Evolutionary conservation across 2,888 invertebrate genomes (phyloP).

Genomic region (Hoplodrina blanda): DNA sequence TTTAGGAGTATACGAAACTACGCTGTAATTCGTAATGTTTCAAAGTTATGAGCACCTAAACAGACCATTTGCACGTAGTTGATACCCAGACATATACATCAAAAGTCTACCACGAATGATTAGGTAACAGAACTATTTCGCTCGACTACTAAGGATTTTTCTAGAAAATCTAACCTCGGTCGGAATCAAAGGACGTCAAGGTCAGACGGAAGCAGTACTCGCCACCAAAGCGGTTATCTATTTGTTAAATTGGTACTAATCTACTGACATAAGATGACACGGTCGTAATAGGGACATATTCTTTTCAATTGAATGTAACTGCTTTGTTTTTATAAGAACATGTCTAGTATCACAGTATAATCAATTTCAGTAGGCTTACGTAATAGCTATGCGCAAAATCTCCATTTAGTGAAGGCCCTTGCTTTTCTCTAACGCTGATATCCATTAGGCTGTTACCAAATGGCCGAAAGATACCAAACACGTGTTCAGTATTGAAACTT

Average conservation of each 20-base stretch:
- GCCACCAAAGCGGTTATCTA: slow-evolving; percentile 26
- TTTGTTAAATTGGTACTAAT: slow-evolving; percentile 48
- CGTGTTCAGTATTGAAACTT: background rate
- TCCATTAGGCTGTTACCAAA: slow-evolving; percentile 11
- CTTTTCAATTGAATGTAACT: slow-evolving; percentile 37
- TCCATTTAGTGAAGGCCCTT: background rate
- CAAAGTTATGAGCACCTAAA: slow-evolving; percentile 28
- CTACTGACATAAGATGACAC: slow-evolving; percentile 22
- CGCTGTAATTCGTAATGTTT: slow-evolving; percentile 17
- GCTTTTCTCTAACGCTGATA: slow-evolving; percentile 1
- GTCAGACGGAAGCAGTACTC: slow-evolving; percentile 33
- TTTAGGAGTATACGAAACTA: slow-evolving; percentile 16
- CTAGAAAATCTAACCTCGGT: slow-evolving; percentile 23
- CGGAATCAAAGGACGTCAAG: slow-evolving; percentile 28
- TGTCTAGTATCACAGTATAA: background rate
- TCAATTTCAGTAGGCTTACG: slow-evolving; percentile 4
- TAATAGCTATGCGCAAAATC: background rate
- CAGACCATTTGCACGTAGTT: slow-evolving; percentile 23
- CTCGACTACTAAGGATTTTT: slow-evolving; percentile 16
- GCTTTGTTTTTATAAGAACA: slow-evolving; percentile 6
- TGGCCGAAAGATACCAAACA: slow-evolving; percentile 10
- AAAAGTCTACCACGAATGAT: slow-evolving; percentile 1
- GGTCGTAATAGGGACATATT: slow-evolving; percentile 30
- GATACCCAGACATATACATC: slow-evolving; percentile 6
- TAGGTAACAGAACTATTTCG: slow-evolving; percentile 17